A percentile compares a stretch with the other conserved stretches of the same genome.
These are phyloP conservation scores for Gonioctena quinquepunctata DNA, from an alignment of 1,140 invertebrate genomes.

Conservation along the genomic window DNA sequence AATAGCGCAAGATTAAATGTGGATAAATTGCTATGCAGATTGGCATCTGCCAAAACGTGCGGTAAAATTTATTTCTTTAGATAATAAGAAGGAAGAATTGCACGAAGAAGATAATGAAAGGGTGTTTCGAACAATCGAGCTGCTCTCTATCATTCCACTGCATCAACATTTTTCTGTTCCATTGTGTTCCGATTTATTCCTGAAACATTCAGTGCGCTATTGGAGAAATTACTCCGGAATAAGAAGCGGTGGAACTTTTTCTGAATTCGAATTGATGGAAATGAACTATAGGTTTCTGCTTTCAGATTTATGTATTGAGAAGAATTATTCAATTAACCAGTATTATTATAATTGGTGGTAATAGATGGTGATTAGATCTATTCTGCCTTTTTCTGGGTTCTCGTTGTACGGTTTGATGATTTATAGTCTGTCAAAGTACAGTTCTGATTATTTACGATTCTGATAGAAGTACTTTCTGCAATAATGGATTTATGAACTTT, in stretches of 20 bases:
- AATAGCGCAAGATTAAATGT: conserved; percentile 10
- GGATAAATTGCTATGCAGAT: conserved; percentile 15
- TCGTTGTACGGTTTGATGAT: no score
- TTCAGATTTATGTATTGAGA: no score
- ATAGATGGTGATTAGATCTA: no score
- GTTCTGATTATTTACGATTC: no score
- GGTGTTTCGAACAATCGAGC: conserved; percentile 17
- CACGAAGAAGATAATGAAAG: conserved; percentile 21
- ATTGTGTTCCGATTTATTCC: conserved; percentile 11
- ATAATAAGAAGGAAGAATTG: conserved; percentile 22
- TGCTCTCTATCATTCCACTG: conserved; percentile 17
- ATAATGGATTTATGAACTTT: no score
- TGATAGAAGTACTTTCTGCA: no score
- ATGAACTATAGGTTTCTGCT: no score
- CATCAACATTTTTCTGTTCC: conserved; percentile 10
- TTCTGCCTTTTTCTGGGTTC: no score
- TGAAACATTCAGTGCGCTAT: conserved; percentile 8
- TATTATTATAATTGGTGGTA: no score
- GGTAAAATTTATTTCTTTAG: conserved; percentile 21
- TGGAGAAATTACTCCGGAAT: not conserved
- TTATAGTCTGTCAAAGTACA: no score
- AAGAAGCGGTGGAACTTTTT: not conserved
- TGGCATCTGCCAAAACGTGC: conserved; percentile 13
- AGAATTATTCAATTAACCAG: no score
- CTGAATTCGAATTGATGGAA: not conserved